These are phyloP conservation scores for Coremacera marginata DNA, from an alignment of 2,888 invertebrate species.

Conservation along the genomic window DNA sequence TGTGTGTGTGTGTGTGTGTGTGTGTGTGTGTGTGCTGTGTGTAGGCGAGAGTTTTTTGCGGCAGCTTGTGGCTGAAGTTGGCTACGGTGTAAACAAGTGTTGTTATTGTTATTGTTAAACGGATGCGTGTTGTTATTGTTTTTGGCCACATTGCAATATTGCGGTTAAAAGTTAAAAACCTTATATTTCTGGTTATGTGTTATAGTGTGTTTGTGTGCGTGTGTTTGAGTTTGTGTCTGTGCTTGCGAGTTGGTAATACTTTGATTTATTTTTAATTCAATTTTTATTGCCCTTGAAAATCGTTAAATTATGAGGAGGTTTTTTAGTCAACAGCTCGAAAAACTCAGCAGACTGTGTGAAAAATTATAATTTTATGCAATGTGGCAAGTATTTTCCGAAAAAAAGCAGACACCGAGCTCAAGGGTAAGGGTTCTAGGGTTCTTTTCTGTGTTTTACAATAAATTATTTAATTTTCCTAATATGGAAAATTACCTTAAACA, in stretches of 20 bases:
- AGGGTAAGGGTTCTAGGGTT: too few relatives aligned
- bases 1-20: too few relatives aligned
- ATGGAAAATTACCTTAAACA: too few relatives aligned
- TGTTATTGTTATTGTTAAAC: conserved; percentile 4
- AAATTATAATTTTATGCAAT: conserved; percentile 15
- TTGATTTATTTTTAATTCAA: conserved; percentile 41
- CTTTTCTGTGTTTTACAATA: neutral
- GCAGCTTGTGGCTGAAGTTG: conserved; percentile 9
- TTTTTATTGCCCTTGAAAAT: conserved; percentile 43
- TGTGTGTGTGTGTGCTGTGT: neutral
- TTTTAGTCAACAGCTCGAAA: conserved; percentile 5
- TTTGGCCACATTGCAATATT: conserved; percentile 21
- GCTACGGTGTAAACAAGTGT: conserved; percentile 13
- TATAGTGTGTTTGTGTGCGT: neutral
- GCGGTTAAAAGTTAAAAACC: conserved; percentile 41
- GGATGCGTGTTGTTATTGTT: conserved; percentile 26
- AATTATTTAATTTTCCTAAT: neutral
- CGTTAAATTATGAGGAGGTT: conserved; percentile 28
- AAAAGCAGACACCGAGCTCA: too few relatives aligned
- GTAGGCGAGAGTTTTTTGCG: conserved; percentile 1
- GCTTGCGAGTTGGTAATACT: conserved; percentile 20
- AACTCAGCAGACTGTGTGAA: conserved; percentile 30
- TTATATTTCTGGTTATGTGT: neutral
- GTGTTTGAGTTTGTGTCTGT: conserved; percentile 9
- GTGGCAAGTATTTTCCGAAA: neutral